Base-by-base conservation (phyloP, 2,113 vertebrate genomes). In the Catharus minimus region DNA sequence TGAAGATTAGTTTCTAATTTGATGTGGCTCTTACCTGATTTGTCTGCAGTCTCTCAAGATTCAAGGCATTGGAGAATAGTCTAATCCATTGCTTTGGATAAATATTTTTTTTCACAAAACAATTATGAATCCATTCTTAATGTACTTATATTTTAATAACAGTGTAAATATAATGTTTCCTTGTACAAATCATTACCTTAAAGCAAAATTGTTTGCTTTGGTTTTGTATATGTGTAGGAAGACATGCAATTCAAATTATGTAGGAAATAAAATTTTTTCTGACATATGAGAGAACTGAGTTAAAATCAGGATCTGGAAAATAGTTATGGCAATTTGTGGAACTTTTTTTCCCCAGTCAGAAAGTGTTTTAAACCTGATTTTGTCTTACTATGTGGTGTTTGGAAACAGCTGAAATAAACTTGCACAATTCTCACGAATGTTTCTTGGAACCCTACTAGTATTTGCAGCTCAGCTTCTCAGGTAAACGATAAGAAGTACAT, bases 1-100 rank as follows among this genome's bases (percentile, higher is more conserved):
- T 81, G 68, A 76, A 91, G 86, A 89, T 95, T 94, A 92, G 91
- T 81, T 93, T 79, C 77, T 93, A 96, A 93, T 92, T 73, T 87
- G 57, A 65, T 87, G 28, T 82, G 75, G 62, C 58, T 73, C 16
- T 93, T 92, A 77, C 90, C 38, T 90, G 80, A 78, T 96, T 95
- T 88, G 64, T 93, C 64, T 80, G 56, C 65, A 92, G 74, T 64
- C 24, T 43, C 41, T 61, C 36, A 79, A 71, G 39, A 67, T 90
- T 86, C 68, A 61, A 78, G 58, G 58, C 79, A 43, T 82, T 94
- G 79, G 64, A 81, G 17, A 95, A 80, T 81, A 91, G n/a, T 78
- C 53, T 88, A 41, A 78, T 77, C 26, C 50, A 46, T 53, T 11
- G 19, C 56, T 82, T 82, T 7, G 6, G 32, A 62, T 78, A 93